Base-by-base conservation (phyloP, 2,888 invertebrate genomes). In the Amphipoea oculea region DNA sequence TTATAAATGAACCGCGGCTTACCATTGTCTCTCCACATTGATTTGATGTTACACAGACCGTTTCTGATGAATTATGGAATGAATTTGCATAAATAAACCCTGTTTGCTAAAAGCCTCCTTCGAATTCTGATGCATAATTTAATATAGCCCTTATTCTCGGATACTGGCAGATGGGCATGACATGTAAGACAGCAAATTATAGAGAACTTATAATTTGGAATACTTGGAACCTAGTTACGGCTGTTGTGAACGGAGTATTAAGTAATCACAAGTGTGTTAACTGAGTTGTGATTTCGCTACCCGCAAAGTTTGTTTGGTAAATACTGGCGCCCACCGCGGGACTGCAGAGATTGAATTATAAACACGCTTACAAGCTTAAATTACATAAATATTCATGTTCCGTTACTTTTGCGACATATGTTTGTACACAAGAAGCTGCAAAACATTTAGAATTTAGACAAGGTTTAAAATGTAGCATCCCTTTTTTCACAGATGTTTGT, bases 301-400 rank as follows among this genome's bases (percentile, higher is more conserved):
- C 87, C 86, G 83, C 90, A 89, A 93, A 94, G 90, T 94, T 94
- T 89, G 89, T 86, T 90, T 77, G 65, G 78, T 90, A 94, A 94
- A 94, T 90, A 93, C 88, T 87, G 90, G 85, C 90, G 86, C 91
- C 89, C 90, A 89, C 80, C 89, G 85, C 83, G 90, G 89, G 89
- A 88, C 90, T 90, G 79, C 86, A 86, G 82, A 89, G 87, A 92
- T 92, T 92, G 88, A 92, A 92, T 93, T 93, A 93, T 91, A 91
- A 92, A 91, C 91, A 91, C 85, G 85, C 89, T 88, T 89, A 82
- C 88, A 81, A 90, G 86, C 85, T 89, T 79, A 88, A 92, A 92
- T 91, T 88, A 91, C 92, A 92, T 93, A 91, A 91, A 94, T 93
- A 94, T 94, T 94, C 92, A 94, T 93, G 83, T 80, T 88, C 82